Evolutionary conservation across 2,888 invertebrate species (phyloP).

Genomic region (Charanyca ferruginea): DNA sequence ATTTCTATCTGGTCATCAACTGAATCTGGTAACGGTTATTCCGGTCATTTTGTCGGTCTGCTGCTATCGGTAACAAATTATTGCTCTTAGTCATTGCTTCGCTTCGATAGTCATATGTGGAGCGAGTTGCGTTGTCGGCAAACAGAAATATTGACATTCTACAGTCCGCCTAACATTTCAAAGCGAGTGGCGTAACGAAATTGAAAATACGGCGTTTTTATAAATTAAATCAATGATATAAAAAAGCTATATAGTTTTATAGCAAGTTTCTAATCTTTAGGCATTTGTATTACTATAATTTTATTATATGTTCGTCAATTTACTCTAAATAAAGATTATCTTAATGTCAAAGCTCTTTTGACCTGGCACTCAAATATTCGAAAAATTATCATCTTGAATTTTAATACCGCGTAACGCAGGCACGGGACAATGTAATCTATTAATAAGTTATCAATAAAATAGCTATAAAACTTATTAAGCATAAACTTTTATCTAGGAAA

Average conservation of each 20-base stretch:
- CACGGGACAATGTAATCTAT: slow-evolving; percentile 47
- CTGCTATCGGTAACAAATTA: slow-evolving; percentile 87
- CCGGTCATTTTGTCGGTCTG: slow-evolving; percentile 82
- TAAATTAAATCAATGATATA: slow-evolving; percentile 35
- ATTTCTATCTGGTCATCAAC: slow-evolving; percentile 89
- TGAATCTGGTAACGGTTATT: slow-evolving; percentile 88
- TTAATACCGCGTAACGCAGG: slow-evolving; percentile 56
- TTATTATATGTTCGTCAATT: slow-evolving; percentile 57
- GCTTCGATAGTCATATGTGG: slow-evolving; percentile 60
- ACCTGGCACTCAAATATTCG: slow-evolving; percentile 41
- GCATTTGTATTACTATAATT: slow-evolving; percentile 40
- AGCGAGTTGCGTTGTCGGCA: slow-evolving; percentile 47
- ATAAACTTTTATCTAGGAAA: slow-evolving; percentile 47
- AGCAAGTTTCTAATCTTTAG: slow-evolving; percentile 25
- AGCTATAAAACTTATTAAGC: slow-evolving; percentile 53
- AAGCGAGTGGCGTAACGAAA: background rate
- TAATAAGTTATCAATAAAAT: slow-evolving; percentile 53
- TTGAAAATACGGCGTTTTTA: slow-evolving; percentile 1
- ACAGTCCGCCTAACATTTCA: slow-evolving; percentile 27
- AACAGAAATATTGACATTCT: slow-evolving; percentile 55
- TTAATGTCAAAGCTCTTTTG: slow-evolving; percentile 45
- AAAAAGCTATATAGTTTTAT: slow-evolving; percentile 36
- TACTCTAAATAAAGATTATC: slow-evolving; percentile 56
- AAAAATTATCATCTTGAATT: slow-evolving; percentile 48
- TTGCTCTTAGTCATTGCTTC: slow-evolving; percentile 67